These are phyloP conservation scores for Chrysolina haemoptera DNA, from an alignment of 2,888 invertebrate species.

Conservation along the genomic window DNA sequence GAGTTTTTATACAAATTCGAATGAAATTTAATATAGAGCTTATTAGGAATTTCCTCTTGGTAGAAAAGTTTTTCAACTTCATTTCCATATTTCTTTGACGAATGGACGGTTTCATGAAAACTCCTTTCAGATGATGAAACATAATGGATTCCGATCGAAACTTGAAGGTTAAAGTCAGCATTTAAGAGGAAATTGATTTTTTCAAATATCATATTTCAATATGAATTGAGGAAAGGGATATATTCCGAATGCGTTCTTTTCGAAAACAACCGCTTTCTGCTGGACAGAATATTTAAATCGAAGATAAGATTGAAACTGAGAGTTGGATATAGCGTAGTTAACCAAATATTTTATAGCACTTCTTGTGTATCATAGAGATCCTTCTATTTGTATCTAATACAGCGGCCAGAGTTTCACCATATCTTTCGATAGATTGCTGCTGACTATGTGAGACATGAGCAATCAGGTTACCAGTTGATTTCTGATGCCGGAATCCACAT, in stretches of 20 bases:
- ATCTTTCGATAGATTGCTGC: too few species aligned
- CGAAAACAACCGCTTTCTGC: too few species aligned
- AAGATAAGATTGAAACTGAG: too few species aligned
- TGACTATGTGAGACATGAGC: too few species aligned
- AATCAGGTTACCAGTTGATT: too few species aligned
- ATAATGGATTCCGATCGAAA: not conserved
- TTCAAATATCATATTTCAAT: not conserved
- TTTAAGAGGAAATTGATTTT: not conserved
- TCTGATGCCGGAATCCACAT: too few species aligned
- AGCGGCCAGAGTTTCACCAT: too few species aligned
- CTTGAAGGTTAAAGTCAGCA: not conserved
- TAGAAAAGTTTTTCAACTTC: not conserved
- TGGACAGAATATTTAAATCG: too few species aligned
- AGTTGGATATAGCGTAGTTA: too few species aligned
- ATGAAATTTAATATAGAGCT: conserved; percentile 6
- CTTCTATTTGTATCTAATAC: too few species aligned
- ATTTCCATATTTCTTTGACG: conserved; percentile 6
- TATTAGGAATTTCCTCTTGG: not conserved
- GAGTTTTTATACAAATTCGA: not conserved
- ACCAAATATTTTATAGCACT: too few species aligned
- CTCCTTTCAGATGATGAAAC: not conserved
- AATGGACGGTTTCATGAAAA: conserved; percentile 1
- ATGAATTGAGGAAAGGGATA: not conserved
- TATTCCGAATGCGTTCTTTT: not conserved
- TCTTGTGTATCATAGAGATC: too few species aligned